phyloP scores from a whole-genome alignment of 2,888 invertebrate genomes.

The Parnassius mnemosyne region DNA sequence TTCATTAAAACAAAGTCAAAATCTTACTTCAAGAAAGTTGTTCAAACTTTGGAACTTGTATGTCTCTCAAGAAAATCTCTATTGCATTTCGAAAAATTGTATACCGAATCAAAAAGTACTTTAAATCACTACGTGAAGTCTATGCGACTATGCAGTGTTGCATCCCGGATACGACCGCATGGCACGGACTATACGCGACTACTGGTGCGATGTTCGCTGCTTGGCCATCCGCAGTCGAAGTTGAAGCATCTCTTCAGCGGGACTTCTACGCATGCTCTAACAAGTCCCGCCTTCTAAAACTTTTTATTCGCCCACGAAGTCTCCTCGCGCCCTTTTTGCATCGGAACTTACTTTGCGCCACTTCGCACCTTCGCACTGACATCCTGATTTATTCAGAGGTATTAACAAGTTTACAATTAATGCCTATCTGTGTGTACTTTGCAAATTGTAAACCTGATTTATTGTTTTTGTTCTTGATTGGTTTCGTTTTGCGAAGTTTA shows the following conservation, averaged over 20 bases:
- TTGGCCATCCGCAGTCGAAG: constrained; percentile 53
- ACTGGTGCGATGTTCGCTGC: constrained; percentile 49
- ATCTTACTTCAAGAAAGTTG: constrained; percentile 40
- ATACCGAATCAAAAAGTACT: constrained; percentile 9
- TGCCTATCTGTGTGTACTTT: constrained; percentile 25
- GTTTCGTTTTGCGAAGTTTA: not conserved
- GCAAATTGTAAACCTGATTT: constrained; percentile 19
- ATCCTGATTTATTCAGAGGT: constrained; percentile 28
- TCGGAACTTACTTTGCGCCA: constrained; percentile 31
- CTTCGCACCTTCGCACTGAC: constrained; percentile 19
- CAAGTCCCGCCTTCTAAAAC: constrained; percentile 62
- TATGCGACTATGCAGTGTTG: constrained; percentile 39
- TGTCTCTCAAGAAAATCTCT: constrained; percentile 33
- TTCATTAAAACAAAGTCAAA: constrained; percentile 40
- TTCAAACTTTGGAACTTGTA: constrained; percentile 32
- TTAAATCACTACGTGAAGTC: constrained; percentile 22
- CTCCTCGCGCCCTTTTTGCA: constrained; percentile 34
- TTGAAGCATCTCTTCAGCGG: constrained; percentile 66
- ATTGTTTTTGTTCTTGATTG: constrained; percentile 21
- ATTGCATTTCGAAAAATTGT: constrained; percentile 20
- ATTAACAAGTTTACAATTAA: constrained; percentile 32
- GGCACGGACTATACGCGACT: constrained; percentile 60
- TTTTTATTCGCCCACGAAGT: constrained; percentile 47
- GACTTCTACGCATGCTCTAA: constrained; percentile 54
- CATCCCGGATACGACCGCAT: constrained; percentile 66